phyloP scores from a whole-genome alignment of 2,888 invertebrate species.

The Eristalis tenax region DNA sequence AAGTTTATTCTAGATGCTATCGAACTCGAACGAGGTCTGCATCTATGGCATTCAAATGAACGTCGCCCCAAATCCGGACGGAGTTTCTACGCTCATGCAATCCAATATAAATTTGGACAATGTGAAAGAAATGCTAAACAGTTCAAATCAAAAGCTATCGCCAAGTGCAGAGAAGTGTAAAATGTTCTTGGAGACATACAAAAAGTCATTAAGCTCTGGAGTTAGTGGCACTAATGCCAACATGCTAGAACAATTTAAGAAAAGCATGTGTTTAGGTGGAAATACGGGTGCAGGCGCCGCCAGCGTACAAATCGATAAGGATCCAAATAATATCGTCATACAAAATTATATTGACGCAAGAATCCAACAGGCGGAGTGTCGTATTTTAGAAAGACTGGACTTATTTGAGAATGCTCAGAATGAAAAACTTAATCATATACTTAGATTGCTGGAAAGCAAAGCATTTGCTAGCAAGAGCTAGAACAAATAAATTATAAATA shows the following conservation, averaged over 20 bases:
- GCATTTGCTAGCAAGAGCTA: background rate
- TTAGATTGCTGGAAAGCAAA: conserved; percentile 74
- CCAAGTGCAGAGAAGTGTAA: conserved; percentile 76
- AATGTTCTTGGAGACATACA: conserved; percentile 75
- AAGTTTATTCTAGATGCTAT: conserved; percentile 73
- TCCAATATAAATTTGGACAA: conserved; percentile 76
- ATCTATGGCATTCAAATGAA: conserved; percentile 78
- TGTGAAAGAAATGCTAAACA: conserved; percentile 76
- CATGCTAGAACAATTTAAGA: conserved; percentile 51
- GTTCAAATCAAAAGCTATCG: conserved; percentile 73
- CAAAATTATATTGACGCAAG: conserved; percentile 75
- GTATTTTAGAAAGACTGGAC: conserved; percentile 74
- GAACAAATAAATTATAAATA: background rate
- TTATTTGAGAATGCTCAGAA: conserved; percentile 75
- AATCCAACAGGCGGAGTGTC: conserved; percentile 74
- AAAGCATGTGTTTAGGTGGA: conserved; percentile 10
- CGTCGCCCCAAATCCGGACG: conserved; percentile 77
- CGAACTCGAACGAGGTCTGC: conserved; percentile 76
- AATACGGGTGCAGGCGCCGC: background rate
- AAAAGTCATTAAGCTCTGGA: conserved; percentile 27
- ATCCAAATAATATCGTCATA: conserved; percentile 35
- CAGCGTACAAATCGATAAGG: background rate
- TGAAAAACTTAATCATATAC: conserved; percentile 76
- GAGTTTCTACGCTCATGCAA: conserved; percentile 75
- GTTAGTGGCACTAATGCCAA: background rate